Base-by-base conservation (phyloP, 2,113 vertebrate genomes). In the Heloderma charlesbogerti region DNA sequence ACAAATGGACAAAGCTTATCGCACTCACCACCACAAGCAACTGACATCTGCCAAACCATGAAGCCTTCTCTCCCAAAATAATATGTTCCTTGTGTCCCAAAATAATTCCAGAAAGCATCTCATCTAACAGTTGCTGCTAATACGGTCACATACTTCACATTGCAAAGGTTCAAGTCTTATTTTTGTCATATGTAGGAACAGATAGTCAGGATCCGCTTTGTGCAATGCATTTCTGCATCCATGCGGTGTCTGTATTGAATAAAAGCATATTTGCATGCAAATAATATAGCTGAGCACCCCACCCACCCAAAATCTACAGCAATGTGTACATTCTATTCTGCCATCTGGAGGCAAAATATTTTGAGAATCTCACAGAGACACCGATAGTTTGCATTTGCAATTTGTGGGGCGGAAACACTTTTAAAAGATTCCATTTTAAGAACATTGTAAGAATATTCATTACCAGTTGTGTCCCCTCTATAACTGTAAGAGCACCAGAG, bases 351-450 rank as follows among this genome's bases (percentile, higher is more conserved):
- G 72, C 29, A 84, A 67, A 88, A 88, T 84, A 88, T 91, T 91
- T 91, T 88, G 86, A 84, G 86, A 88, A 69, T 91, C 71, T 84
- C 80, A 37, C 90, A 95, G 94, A 95, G 94, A 91, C 90, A 94
- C 72, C 82, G 81, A 22, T 87, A 83, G 90, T 92, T 93, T 43
- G 69, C 51, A 87, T 86, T 91, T 54, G 87, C 51, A 54, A 71
- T 54, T 13, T 20, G 45, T 34, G 60, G 29, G 13, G 22, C 43
- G 43, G 31, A 54, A 81, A 95, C 92, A 4, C 79, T 93, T 91
- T n/a, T 29, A 31, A 40, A 67, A 66, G 43, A 66, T 51, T 78
- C 40, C 27, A 31, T 57, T 75, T 87, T 57, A 87, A 54, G 85
- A 74, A 25, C 15, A 54, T 51, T 81, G 54, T 57, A n/a, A 60